phyloP scores from a whole-genome alignment of 1,140 invertebrate genomes.

The Eumeta japonica region DNA sequence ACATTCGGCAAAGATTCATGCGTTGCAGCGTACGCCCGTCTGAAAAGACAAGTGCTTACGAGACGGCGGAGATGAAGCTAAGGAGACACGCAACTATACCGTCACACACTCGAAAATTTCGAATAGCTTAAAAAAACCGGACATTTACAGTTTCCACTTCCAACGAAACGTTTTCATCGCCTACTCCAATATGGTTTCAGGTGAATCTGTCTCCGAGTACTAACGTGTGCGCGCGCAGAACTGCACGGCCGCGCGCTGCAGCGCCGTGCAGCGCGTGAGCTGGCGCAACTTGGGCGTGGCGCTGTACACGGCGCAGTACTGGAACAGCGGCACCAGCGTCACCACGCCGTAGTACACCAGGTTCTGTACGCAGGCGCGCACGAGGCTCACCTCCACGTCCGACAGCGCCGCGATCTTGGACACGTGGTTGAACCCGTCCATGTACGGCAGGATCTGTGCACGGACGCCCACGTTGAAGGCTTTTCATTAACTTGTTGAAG shows the following conservation, averaged over 20 bases:
- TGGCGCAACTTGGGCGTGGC: constrained; percentile 75
- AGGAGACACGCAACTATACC: background rate
- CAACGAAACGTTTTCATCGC: background rate
- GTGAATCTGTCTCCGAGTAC: constrained; percentile 8
- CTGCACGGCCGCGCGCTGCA: constrained; percentile 73
- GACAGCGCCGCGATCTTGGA: constrained; percentile 76
- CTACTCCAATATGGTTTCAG: background rate
- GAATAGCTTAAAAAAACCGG: background rate
- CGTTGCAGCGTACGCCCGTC: no score
- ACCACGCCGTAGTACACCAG: constrained; percentile 74
- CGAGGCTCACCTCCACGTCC: constrained; percentile 87
- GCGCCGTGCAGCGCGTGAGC: constrained; percentile 63
- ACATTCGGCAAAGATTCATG: no score
- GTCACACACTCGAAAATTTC: background rate
- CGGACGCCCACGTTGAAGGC: no score
- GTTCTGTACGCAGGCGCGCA: constrained; percentile 89
- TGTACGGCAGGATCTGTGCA: constrained; percentile 72
- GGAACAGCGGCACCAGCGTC: constrained; percentile 84
- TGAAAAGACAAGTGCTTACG: no score
- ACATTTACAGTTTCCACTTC: background rate
- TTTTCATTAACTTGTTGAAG: no score
- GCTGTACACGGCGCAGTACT: constrained; percentile 87
- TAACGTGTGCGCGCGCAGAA: constrained; percentile 65
- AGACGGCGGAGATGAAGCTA: no score
- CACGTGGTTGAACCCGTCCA: constrained; percentile 89